Conservation (phyloP, 2,113 vertebrate genomes). For the Morone saxatilis region DNA sequence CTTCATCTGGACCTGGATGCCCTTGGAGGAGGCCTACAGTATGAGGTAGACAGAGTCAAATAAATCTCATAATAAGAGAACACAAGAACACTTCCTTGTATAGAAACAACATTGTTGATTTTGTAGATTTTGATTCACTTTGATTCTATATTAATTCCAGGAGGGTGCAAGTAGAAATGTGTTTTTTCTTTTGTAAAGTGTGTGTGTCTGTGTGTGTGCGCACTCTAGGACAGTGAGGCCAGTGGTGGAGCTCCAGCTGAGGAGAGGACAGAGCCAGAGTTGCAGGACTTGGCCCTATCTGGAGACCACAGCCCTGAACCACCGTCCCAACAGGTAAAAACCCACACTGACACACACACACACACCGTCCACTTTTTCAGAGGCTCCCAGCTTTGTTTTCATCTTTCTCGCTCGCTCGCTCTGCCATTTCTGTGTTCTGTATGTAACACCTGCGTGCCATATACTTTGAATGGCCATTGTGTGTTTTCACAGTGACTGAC, state of each 20-base stretch:
- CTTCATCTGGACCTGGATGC: conserved; percentile 86
- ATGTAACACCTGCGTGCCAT: neutral
- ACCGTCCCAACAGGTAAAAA: conserved; percentile 77
- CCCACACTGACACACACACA: conserved; percentile 54
- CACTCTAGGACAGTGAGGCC: conserved; percentile 77
- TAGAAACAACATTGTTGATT: neutral
- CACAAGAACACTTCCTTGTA: neutral
- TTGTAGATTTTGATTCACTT: neutral
- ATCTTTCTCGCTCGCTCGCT: neutral
- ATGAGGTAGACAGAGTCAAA: conserved; percentile 84
- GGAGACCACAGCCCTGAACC: conserved; percentile 80
- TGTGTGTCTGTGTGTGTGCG: neutral
- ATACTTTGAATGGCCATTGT: neutral
- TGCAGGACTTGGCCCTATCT: conserved; percentile 77
- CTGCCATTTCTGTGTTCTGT: neutral
- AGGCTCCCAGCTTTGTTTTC: neutral
- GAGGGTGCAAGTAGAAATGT: neutral
- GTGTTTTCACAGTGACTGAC: neutral
- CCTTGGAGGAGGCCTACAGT: conserved; percentile 86
- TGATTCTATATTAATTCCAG: no score
- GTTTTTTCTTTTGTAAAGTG: neutral
- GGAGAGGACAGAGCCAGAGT: conserved; percentile 81
- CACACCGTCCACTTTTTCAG: neutral
- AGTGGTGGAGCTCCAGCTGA: conserved; percentile 73
- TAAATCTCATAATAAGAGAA: neutral